phyloP scores from a whole-genome alignment of 2,113 vertebrate genomes.

The Pyxicephalus adspersus region DNA sequence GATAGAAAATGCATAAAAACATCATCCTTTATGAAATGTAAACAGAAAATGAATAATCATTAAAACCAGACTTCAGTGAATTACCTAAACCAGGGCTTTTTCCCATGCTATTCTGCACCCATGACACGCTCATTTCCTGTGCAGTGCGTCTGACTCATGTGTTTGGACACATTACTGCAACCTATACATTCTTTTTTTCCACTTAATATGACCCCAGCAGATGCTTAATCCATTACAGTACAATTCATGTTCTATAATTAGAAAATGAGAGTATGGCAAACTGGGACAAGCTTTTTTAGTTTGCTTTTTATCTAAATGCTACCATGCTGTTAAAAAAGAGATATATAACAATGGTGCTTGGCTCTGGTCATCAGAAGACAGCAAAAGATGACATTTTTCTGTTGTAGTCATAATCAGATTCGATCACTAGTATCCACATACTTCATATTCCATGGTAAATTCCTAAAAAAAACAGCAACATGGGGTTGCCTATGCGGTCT shows the following conservation, averaged over 20 bases:
- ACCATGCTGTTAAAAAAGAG: not conserved
- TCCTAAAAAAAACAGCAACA: no score
- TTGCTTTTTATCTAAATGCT: not conserved
- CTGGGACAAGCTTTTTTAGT: not conserved
- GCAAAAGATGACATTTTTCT: no score
- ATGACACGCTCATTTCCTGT: slow-evolving; percentile 14
- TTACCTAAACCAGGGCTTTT: not conserved
- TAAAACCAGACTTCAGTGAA: not conserved
- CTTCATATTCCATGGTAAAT: no score
- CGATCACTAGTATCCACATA: no score
- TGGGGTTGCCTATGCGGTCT: no score
- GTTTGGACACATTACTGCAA: slow-evolving; percentile 22
- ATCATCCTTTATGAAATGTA: not conserved
- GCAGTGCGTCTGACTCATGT: slow-evolving; percentile 27
- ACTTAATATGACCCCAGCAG: slow-evolving; percentile 18
- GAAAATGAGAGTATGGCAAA: slow-evolving; percentile 11
- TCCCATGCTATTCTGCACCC: slow-evolving; percentile 21
- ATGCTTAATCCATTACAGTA: slow-evolving; percentile 30
- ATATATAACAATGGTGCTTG: no score
- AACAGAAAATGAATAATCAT: not conserved
- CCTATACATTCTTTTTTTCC: slow-evolving; percentile 4
- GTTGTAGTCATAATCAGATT: no score
- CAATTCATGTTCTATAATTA: slow-evolving; percentile 34
- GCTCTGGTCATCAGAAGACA: no score
- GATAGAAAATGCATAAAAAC: not conserved